Conservation (phyloP, 35 echinoderm and acorn worm genomes). For the Nesometra sesokonis region DNA sequence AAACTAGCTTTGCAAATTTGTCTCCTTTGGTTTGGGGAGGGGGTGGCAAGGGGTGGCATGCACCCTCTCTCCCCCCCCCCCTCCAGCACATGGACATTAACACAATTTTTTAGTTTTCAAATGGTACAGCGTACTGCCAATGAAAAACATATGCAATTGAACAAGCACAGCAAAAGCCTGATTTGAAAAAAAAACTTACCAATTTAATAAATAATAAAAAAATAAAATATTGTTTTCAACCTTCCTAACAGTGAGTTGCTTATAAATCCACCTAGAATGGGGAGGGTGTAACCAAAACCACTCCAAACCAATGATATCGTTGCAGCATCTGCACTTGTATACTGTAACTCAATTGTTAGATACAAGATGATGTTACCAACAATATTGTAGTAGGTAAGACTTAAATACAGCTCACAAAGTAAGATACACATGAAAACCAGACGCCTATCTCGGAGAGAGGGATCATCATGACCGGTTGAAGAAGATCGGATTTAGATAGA, state of each 20-base stretch:
- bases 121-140: too few species aligned
- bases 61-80: too few species aligned
- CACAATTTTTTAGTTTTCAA: too few species aligned
- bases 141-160: too few species aligned
- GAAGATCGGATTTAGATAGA: too few species aligned
- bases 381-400: conserved; percentile 84
- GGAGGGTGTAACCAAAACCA: conserved; percentile 67
- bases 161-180: background rate
- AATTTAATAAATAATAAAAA: conserved; percentile 57
- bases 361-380: conserved; percentile 65
- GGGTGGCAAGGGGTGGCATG: too few species aligned
- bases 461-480: too few species aligned
- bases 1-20: too few species aligned
- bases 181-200: conserved; percentile 20
- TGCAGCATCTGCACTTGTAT: conserved; percentile 33
- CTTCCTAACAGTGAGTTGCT: conserved; percentile 78
- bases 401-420: conserved; percentile 72
- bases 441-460: background rate
- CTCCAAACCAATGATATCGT: conserved; percentile 49
- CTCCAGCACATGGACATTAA: too few species aligned
- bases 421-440: conserved; percentile 63
- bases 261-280: conserved; percentile 77
- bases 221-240: conserved; percentile 89
- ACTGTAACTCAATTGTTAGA: conserved; percentile 46
- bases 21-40: too few species aligned